Conservation (phyloP, 2,888 invertebrate genomes). For the Allacma fusca region DNA sequence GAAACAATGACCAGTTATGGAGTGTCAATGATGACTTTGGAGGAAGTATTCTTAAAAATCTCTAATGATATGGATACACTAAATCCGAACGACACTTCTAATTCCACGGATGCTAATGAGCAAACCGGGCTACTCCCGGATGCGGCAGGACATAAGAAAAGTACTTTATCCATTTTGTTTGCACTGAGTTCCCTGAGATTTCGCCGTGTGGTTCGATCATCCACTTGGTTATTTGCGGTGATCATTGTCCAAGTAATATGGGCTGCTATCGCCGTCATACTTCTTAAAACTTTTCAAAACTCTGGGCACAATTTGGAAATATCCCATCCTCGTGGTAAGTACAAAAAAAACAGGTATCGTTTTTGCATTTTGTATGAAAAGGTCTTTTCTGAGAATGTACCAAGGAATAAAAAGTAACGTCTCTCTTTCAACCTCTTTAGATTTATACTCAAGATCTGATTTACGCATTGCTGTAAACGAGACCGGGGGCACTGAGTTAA, state of each 20-base stretch:
- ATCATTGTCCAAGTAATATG: constrained; percentile 75
- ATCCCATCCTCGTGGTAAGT: constrained; percentile 60
- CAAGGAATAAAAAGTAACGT: too few relatives aligned
- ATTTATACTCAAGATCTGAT: constrained; percentile 41
- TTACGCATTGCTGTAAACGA: constrained; percentile 43
- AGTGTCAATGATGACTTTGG: constrained; percentile 87
- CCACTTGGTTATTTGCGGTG: constrained; percentile 78
- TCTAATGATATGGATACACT: constrained; percentile 77
- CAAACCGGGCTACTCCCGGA: constrained; percentile 63
- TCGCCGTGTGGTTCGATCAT: constrained; percentile 73
- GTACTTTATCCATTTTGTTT: constrained; percentile 69
- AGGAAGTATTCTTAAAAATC: constrained; percentile 80
- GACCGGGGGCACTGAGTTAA: not conserved
- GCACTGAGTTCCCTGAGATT: constrained; percentile 75
- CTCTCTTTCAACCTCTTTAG: too few relatives aligned
- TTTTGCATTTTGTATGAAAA: constrained; percentile 21
- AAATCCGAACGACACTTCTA: not conserved
- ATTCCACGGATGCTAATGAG: constrained; percentile 63
- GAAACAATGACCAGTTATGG: constrained; percentile 81
- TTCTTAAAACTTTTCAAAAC: not conserved
- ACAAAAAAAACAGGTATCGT: not conserved
- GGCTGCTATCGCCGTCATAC: constrained; percentile 73
- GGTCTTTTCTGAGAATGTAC: too few relatives aligned
- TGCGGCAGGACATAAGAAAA: too few relatives aligned
- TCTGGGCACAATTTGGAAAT: constrained; percentile 71